Evolutionary conservation across 2,797 vertebrate genomes (phyloP), one percentile per base, ranked within the genome.

Genomic region (Poecilia wingei): DNA sequence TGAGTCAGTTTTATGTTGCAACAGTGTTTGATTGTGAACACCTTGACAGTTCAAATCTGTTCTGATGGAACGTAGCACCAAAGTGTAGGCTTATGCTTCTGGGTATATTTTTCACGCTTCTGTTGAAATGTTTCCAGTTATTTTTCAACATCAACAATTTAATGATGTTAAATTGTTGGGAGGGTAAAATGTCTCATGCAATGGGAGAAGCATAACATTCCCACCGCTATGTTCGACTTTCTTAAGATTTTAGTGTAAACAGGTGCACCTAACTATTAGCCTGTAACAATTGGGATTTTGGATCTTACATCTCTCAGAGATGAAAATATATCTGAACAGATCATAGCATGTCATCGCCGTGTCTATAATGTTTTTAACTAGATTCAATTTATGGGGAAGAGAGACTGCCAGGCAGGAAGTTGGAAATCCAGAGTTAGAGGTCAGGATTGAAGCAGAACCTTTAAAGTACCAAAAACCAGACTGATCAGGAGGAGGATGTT

Each of bases 361-460:
- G 4, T 41, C 66, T 43, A n/a, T n/a, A 43, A 69, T 2, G 18
- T 43, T 86, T 84, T 14, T 25, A 66, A 71, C 74, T 55, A 74
- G n/a, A 41, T 72, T 22, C 20, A 45, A 75, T 71, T 43, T 70
- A n/a, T 1, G 36, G 12, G 51, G 64, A 66, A 46, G 59, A 66
- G 64, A 75, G 55, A 79, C 33, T 45, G 36, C 41, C 20, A n/a
- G 73, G 64, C 43, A 57, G 39, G 59, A 82, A 45, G 43, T 18
- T 82, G 5, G 47, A 43, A 81, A 68, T 33, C 53, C 59, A 20
- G 53, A 31, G 43, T 25, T 82, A 8, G 77, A 89, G 80, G 86
- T 88, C 84, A 82, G 84, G 76, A 84, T 86, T 6, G 12, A 76
- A 53, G 76, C 82, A 78, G 72, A 73, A 81, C 79, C 82, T 75